These are phyloP conservation scores for Tachina grossa DNA, from an alignment of 2,888 invertebrate genomes.

Conservation along the genomic window DNA sequence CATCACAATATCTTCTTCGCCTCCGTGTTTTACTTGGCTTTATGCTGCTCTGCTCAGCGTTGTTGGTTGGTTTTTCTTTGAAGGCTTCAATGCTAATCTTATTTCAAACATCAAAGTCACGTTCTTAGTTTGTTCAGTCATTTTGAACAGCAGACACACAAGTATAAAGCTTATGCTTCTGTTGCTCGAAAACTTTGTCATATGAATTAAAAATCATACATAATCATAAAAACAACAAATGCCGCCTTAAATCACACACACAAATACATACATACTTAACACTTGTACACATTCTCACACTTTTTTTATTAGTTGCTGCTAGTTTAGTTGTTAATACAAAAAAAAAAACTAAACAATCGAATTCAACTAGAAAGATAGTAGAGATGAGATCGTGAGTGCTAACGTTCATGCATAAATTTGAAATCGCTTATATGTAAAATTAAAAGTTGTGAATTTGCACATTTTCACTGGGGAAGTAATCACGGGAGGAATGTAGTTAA, in stretches of 20 bases:
- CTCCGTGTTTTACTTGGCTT: constrained; percentile 20
- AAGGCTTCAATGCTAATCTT: constrained; percentile 76
- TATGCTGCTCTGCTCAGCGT: constrained; percentile 32
- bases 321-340: neutral
- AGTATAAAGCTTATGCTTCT: constrained; percentile 57
- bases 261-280: constrained; percentile 16
- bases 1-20: constrained; percentile 19
- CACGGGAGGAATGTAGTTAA: no score
- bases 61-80: constrained; percentile 55
- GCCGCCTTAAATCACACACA: constrained; percentile 70
- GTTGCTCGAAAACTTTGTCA: constrained; percentile 69
- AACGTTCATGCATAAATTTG: no score
- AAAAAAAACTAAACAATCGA: constrained; percentile 30
- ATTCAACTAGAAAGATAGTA: constrained; percentile 61
- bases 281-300: constrained; percentile 27
- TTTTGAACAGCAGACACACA: constrained; percentile 50
- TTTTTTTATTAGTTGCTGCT: constrained; percentile 1
- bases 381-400: neutral
- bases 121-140: constrained; percentile 73
- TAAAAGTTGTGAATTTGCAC: no score
- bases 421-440: no score
- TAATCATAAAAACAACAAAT: constrained; percentile 58
- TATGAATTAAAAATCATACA: constrained; percentile 66
- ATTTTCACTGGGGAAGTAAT: no score
- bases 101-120: constrained; percentile 79